Evolutionary conservation across 2,888 invertebrate genomes (phyloP), one percentile per base, ranked within the genome.

Genomic region (Nasonovia ribisnigri): DNA sequence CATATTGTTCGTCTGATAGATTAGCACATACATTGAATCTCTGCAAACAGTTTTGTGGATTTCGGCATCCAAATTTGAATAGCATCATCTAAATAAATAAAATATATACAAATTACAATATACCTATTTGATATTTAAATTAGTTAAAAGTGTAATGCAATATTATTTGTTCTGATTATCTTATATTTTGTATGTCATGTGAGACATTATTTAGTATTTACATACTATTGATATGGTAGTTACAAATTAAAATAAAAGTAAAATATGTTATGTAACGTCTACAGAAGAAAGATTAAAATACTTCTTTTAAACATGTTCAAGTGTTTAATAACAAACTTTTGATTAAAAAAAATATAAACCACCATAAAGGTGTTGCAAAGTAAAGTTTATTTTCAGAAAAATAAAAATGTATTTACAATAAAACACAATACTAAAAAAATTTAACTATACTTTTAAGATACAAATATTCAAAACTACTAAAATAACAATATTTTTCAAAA

Each of bases 1-100:
- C 96, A 94, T 95, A 95, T 0, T 96, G 96, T 94, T 96, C 96
- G 84, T 96, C 95, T 94, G 97, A 96, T 94, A 97, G 96, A 95
- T 96, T 97, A 84, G 96, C 95, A 92, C 96, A 95, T 92, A 96
- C 96, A 94, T 95, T 95, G 88, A 97, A 95, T 95, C 96, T 96
- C 46, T 96, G 95, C 4, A 96, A 95, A 1, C 96, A 95, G 0
- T 96, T 95, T 29, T 96, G 96, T 6, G 96, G 95, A n/a, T 95
- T 95, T 26, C 95, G 95, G 10, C 95, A 95, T 1, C 95, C 95
- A 84, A 96, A 95, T 94, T 96, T 95, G 94, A 96, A 96, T 94
- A 96, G 96, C 91, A 96, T 95, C 88, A 96, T 95, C 96, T 96
- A 94, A 94, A 94, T 89, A 95, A 91, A 60, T 93, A 92, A 67